phyloP scores from a whole-genome alignment of 2,888 invertebrate genomes.

The Drosophila anomelani region DNA sequence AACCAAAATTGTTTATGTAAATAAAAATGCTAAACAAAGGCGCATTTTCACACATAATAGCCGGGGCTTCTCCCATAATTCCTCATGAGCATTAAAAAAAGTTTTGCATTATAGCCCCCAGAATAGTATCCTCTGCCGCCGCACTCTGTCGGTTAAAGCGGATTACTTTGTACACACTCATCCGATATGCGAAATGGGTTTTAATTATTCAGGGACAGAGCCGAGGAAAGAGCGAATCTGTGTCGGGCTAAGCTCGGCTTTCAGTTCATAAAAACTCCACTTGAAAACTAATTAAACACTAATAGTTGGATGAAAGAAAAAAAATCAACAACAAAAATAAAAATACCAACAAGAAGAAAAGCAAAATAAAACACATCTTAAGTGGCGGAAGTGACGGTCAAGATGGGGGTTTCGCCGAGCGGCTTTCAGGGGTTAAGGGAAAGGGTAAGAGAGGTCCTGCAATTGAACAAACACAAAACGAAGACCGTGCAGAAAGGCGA shows the following conservation, averaged over 20 bases:
- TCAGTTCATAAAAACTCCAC: conserved; percentile 81
- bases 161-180: conserved; percentile 61
- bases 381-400: conserved; percentile 46
- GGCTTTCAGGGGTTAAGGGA: not conserved
- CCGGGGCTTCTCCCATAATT: conserved; percentile 23
- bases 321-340: conserved; percentile 39
- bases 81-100: conserved; percentile 37
- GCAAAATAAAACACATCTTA: conserved; percentile 32
- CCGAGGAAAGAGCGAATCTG: conserved; percentile 27
- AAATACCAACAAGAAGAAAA: conserved; percentile 21
- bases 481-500: conserved; percentile 49
- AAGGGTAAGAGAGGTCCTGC: conserved; percentile 31
- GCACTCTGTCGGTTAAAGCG: conserved; percentile 59
- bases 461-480: conserved; percentile 36
- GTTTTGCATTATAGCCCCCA: conserved; percentile 15
- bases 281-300: conserved; percentile 84
- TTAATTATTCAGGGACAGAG: conserved; percentile 47
- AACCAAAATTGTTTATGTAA: conserved; percentile 45
- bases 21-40: conserved; percentile 37
- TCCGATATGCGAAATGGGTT: conserved; percentile 49
- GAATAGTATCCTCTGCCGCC: not conserved
- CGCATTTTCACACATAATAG: conserved; percentile 43
- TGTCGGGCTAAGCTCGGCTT: conserved; percentile 57
- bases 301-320: conserved; percentile 72
- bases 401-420: conserved; percentile 8